These are phyloP conservation scores for Sebastes ruberrimus DNA, from an alignment of 2,797 vertebrate genomes.

Conservation along the genomic window DNA sequence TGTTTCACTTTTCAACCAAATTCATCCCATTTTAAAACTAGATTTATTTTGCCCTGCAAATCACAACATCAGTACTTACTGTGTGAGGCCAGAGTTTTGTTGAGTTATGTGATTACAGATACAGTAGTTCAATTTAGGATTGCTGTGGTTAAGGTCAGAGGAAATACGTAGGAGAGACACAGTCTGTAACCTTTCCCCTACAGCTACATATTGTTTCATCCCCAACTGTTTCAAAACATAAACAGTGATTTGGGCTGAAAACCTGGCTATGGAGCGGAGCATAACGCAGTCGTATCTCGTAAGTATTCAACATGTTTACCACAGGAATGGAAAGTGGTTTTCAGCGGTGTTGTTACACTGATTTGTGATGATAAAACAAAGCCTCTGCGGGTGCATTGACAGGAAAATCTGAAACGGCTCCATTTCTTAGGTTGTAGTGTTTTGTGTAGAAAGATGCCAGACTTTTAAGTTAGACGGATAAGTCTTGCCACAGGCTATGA, in stretches of 20 bases:
- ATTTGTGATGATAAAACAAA: not conserved
- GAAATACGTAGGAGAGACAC: not conserved
- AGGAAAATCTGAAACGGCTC: not conserved
- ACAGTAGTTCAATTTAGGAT: not conserved
- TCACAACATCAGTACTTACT: not conserved
- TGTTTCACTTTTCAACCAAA: not conserved
- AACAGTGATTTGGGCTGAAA: not conserved
- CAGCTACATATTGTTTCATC: not conserved
- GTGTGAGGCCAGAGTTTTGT: not conserved
- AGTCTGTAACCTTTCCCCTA: not conserved
- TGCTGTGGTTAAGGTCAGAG: not conserved
- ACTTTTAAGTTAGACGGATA: not conserved
- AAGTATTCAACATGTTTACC: not conserved
- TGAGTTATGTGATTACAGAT: conserved; percentile 3
- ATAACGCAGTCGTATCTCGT: not conserved
- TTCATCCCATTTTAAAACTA: not conserved
- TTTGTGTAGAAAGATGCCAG: not conserved
- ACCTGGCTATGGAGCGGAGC: not conserved
- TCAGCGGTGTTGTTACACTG: not conserved
- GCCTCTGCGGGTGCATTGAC: not conserved
- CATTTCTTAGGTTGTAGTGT: not conserved
- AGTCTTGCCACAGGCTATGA: conserved; percentile 36
- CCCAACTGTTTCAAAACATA: not conserved
- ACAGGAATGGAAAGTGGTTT: not conserved
- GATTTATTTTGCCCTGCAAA: not conserved